phyloP scores from a whole-genome alignment of 2,113 vertebrate genomes.

The Rhinogobius similis region DNA sequence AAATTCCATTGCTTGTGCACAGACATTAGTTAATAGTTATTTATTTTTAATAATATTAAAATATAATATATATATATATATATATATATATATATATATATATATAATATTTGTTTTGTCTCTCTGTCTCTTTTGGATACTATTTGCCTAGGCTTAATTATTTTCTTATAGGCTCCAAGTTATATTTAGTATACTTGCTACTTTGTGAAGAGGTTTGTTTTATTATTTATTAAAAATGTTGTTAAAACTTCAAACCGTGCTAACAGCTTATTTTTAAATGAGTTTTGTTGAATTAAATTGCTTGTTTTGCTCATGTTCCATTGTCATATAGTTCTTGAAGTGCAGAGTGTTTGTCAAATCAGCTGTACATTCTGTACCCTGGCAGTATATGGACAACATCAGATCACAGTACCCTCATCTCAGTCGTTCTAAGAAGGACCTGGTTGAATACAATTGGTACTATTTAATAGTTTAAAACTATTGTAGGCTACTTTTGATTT shows the following conservation, averaged over 20 bases:
- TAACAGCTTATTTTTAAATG: background rate
- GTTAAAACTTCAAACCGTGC: background rate
- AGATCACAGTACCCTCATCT: background rate
- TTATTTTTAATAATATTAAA: too few species aligned
- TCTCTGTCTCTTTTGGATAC: too few species aligned
- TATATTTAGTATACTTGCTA: too few species aligned
- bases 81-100: too few species aligned
- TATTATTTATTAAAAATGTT: background rate
- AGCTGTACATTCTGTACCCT: slow-evolving; percentile 44
- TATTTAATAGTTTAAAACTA: background rate
- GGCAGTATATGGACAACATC: background rate
- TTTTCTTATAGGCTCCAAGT: too few species aligned
- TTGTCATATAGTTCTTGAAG: background rate
- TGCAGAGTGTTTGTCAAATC: background rate
- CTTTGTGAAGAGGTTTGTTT: too few species aligned
- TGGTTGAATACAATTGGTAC: too few species aligned
- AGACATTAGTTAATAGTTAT: too few species aligned
- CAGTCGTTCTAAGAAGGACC: background rate
- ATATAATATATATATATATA: too few species aligned
- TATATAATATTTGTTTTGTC: too few species aligned
- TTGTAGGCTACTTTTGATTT: background rate
- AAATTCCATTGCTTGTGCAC: too few species aligned
- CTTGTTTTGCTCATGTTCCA: background rate
- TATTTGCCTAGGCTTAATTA: too few species aligned
- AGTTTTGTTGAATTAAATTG: background rate